Conservation (phyloP, 2,113 vertebrate species). For the Choloepus hoffmanni region DNA sequence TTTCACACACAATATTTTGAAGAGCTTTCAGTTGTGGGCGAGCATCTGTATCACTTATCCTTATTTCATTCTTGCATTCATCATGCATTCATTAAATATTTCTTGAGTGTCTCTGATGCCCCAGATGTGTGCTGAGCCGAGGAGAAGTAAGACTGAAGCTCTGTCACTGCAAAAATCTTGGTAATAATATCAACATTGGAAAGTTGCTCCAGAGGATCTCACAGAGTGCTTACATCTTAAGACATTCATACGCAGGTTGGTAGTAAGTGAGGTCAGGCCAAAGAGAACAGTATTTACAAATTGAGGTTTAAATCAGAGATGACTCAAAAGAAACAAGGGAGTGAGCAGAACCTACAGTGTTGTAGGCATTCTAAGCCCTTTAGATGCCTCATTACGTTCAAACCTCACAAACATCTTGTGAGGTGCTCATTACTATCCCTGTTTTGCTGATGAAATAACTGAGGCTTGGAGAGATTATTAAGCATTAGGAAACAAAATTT, state of each 20-base stretch:
- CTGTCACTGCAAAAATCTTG: neutral
- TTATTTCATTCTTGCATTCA: neutral
- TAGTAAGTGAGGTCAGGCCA: neutral
- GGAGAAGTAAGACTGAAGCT: neutral
- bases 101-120: neutral
- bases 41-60: neutral
- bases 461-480: neutral
- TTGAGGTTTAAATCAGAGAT: too few species aligned
- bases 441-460: conserved; percentile 15
- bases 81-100: neutral
- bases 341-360: neutral
- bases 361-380: neutral
- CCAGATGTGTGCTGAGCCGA: neutral
- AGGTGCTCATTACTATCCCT: neutral
- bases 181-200: neutral
- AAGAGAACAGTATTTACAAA: neutral
- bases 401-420: neutral
- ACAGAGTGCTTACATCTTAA: neutral
- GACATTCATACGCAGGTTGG: neutral
- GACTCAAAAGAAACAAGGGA: neutral
- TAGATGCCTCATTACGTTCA: neutral
- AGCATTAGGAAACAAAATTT: neutral
- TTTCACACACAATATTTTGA: neutral
- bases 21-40: neutral
- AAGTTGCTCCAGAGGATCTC: neutral